Conservation (phyloP, 2,797 vertebrate species). For the Crenuchus spilurus region DNA sequence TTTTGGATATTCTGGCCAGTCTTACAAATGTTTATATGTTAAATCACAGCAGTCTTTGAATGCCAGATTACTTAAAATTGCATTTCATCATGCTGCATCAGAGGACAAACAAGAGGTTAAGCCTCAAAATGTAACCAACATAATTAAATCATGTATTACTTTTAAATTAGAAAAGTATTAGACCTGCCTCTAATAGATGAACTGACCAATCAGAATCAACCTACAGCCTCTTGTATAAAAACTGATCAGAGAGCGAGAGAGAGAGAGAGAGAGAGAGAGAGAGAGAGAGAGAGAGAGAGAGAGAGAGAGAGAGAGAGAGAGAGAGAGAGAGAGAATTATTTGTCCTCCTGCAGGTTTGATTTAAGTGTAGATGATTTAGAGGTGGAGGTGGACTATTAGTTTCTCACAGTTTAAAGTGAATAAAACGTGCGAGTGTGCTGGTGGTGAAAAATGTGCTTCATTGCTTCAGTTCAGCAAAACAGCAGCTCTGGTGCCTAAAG, state of each 20-base stretch:
- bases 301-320: too few species aligned
- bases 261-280: background rate
- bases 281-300: too few species aligned
- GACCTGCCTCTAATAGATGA: too few species aligned
- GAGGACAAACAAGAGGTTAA: too few species aligned
- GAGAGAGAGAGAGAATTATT: background rate
- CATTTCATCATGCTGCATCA: too few species aligned
- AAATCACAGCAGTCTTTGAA: background rate
- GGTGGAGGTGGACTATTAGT: background rate
- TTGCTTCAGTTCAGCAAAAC: background rate
- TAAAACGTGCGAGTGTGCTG: background rate
- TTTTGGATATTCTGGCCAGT: background rate
- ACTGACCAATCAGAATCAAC: too few species aligned
- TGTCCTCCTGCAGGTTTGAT: slow-evolving; percentile 3
- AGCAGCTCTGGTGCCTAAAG: background rate
- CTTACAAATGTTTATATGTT: too few species aligned
- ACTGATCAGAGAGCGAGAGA: background rate
- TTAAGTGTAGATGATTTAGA: background rate
- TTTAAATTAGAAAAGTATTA: too few species aligned
- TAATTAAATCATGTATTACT: too few species aligned
- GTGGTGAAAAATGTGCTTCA: background rate
- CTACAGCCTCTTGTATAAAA: too few species aligned
- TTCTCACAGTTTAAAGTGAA: background rate
- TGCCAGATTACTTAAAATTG: too few species aligned
- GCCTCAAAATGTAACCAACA: too few species aligned